Evolutionary conservation across 1,140 invertebrate species (phyloP), one percentile per base, ranked within the genome.

Genomic region (Dendroctonus valens): DNA sequence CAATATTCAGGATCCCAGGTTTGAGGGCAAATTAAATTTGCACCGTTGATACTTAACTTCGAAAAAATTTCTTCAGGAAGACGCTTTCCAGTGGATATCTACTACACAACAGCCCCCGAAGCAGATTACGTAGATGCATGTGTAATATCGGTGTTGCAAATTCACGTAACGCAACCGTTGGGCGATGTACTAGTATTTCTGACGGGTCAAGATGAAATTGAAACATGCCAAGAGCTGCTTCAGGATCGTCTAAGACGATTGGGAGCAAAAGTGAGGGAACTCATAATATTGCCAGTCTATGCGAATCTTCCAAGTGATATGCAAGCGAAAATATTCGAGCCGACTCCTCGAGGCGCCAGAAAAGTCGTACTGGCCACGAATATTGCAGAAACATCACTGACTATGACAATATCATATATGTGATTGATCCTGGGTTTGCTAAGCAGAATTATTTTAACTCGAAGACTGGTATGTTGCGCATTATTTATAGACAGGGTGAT

Each of bases 401-500:
- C 98, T 2, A 99, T 71, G 97, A 99, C 78, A 98, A 98, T 72
- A 99, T 99, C 69, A 92, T 95, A 54, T 99, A 97, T 82, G 98
- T 99, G 0, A 98, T 99, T 71, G 98, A 99, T 85, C 96, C 97
- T 12, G 98, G 97, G 2, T 99, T 98, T 81, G 96, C 94, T 49
- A 99, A 99, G 79, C 96, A 99, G 82, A 99, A 99, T 78, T 97
- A 97, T 79, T 99, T 98, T 76, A 99, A 99, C 84, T 95, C 97
- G 0, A 84, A 94, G 68, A 77, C 75, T 9, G 75, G 66, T 62
- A 59, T 59, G 50, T 5, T 5, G 5, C 26, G 1, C 26, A 26
- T 26, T 26, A 26, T 26, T 26, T 26, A 26, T 26, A 26, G 26
- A 26, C 26, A 26, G 26, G 26, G 26, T 26, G 26, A 26, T 26